These are phyloP conservation scores for Anarsia innoxiella DNA, from an alignment of 2,888 invertebrate species.

Conservation along the genomic window DNA sequence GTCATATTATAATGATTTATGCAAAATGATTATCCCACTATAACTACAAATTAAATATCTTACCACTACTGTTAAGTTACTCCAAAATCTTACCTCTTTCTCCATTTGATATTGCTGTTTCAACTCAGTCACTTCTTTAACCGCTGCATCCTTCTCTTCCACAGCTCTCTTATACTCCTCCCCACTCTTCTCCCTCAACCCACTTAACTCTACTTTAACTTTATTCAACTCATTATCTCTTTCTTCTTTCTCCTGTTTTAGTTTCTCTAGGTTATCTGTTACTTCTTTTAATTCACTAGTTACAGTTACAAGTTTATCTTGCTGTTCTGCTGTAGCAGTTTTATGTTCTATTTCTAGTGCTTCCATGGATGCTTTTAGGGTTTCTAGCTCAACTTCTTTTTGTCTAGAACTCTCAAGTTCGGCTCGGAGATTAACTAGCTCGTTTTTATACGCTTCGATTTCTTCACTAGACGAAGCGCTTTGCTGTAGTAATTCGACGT, in stretches of 20 bases:
- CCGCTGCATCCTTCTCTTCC: slow-evolving; percentile 51
- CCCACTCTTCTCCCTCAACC: slow-evolving; percentile 49
- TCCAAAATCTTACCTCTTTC: slow-evolving; percentile 62
- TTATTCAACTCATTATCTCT: slow-evolving; percentile 47
- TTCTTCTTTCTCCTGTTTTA: slow-evolving; percentile 49
- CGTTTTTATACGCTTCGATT: slow-evolving; percentile 58
- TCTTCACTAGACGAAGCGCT: slow-evolving; percentile 65
- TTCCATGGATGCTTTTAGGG: slow-evolving; percentile 58
- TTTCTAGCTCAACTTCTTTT: slow-evolving; percentile 66
- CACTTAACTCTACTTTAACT: slow-evolving; percentile 51
- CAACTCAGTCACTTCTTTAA: slow-evolving; percentile 46
- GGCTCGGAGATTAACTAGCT: slow-evolving; percentile 51
- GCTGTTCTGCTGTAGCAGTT: slow-evolving; percentile 53
- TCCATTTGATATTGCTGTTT: slow-evolving; percentile 49
- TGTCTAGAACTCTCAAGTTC: slow-evolving; percentile 72
- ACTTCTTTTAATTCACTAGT: slow-evolving; percentile 55
- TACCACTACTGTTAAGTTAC: too few relatives aligned
- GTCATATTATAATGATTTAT: too few relatives aligned
- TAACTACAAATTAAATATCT: too few relatives aligned
- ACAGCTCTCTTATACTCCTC: slow-evolving; percentile 55
- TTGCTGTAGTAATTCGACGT: slow-evolving; percentile 65
- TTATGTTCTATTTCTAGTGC: slow-evolving; percentile 61
- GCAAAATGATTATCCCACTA: not conserved
- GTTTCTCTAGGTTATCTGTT: slow-evolving; percentile 43
- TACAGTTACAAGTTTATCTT: slow-evolving; percentile 49